Conservation (phyloP, 2,113 vertebrate species). For the Leptocoma aspasia region DNA sequence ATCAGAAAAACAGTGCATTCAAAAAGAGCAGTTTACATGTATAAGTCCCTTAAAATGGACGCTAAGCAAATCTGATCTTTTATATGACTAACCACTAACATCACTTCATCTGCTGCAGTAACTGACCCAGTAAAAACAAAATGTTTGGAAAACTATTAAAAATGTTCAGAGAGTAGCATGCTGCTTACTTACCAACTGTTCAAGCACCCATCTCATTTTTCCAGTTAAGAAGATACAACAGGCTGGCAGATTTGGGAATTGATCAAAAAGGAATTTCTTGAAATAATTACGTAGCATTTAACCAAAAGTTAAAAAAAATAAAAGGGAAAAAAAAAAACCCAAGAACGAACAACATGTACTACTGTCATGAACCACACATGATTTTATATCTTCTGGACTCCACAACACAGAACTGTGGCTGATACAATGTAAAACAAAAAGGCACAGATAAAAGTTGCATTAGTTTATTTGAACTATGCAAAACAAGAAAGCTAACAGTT, state of each 20-base stretch:
- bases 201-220: constrained; percentile 79
- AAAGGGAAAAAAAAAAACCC: background rate
- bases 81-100: background rate
- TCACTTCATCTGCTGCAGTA: constrained; percentile 44
- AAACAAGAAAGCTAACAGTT: constrained; percentile 59
- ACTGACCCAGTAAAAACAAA: constrained; percentile 55
- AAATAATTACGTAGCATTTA: constrained; percentile 76
- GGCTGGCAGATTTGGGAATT: constrained; percentile 80
- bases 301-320: constrained; percentile 49
- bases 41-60: constrained; percentile 58
- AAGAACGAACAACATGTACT: constrained; percentile 68
- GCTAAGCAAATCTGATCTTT: constrained; percentile 45
- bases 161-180: constrained; percentile 73
- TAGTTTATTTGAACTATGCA: constrained; percentile 71
- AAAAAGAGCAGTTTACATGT: constrained; percentile 32
- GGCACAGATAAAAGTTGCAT: constrained; percentile 71
- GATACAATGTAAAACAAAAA: constrained; percentile 66
- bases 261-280: constrained; percentile 79
- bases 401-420: constrained; percentile 68
- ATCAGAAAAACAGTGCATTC: constrained; percentile 59
- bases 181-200: constrained; percentile 81
- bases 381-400: constrained; percentile 74
- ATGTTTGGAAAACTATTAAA: constrained; percentile 69
- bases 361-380: constrained; percentile 74
- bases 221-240: constrained; percentile 80